These are phyloP conservation scores for Fragum fragum DNA, from an alignment of 2,888 invertebrate genomes.

Conservation along the genomic window DNA sequence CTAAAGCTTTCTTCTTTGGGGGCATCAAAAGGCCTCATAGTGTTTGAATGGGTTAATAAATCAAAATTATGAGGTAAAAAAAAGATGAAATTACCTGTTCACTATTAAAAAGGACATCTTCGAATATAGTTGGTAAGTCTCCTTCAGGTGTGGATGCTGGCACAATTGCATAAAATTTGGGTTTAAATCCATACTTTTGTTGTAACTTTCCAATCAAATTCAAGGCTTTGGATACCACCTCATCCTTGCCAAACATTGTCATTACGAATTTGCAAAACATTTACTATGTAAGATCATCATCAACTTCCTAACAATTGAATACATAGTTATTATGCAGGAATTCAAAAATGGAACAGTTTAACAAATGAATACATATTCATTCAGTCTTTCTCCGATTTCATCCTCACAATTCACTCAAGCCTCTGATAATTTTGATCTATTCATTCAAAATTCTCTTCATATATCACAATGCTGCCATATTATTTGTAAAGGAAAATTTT, in stretches of 20 bases:
- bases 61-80: too few relatives aligned
- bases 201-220: constrained; percentile 77
- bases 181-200: constrained; percentile 79
- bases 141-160: constrained; percentile 15
- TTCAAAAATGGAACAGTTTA: neutral
- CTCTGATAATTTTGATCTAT: neutral
- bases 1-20: too few relatives aligned
- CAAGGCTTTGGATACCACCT: constrained; percentile 75
- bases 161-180: constrained; percentile 55
- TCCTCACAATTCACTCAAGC: neutral
- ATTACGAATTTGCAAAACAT: constrained; percentile 19
- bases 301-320: neutral
- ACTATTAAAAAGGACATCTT: constrained; percentile 36
- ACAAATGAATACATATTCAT: neutral
- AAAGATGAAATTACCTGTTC: constrained; percentile 9
- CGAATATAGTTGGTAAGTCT: constrained; percentile 57
- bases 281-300: neutral
- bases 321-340: neutral
- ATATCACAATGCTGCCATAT: too few relatives aligned
- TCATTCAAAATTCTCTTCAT: neutral
- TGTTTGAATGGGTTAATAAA: too few relatives aligned
- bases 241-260: constrained; percentile 67
- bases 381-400: neutral
- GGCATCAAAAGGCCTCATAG: too few relatives aligned
- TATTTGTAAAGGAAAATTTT: too few relatives aligned